A percentile compares a stretch with the other conserved stretches of the same genome.
Conservation (phyloP, 1,140 invertebrate species). For the Atta cephalotes region DNA sequence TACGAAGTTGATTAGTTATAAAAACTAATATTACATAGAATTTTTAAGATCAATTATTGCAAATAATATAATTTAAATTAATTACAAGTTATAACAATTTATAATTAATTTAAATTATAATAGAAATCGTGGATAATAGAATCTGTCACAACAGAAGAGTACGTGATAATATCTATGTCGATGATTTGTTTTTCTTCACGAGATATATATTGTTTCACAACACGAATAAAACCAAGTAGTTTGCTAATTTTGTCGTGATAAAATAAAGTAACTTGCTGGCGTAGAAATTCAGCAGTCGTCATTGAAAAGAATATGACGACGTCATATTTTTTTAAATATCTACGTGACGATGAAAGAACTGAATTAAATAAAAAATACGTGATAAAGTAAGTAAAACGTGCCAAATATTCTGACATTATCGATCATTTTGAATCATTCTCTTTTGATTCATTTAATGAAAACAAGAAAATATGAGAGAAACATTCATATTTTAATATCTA, state of each 20-base stretch:
- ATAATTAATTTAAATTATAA: too few species aligned
- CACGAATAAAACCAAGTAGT: not conserved
- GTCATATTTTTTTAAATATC: constrained; percentile 12
- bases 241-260: not conserved
- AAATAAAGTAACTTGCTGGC: not conserved
- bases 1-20: not conserved
- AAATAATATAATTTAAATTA: not conserved
- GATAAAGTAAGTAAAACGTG: not conserved
- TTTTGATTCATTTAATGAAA: constrained; percentile 24
- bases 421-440: not conserved
- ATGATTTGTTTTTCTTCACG: constrained; percentile 1
- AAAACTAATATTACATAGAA: not conserved
- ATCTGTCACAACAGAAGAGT: not conserved
- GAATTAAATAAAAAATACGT: constrained; percentile 14
- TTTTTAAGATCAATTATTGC: constrained; percentile 1
- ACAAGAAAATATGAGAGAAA: not conserved
- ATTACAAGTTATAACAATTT: too few species aligned
- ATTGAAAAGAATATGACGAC: too few species aligned
- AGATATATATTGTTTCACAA: not conserved
- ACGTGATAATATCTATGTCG: not conserved
- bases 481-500: not conserved
- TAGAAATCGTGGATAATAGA: not conserved
- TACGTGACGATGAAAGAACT: not conserved
- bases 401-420: constrained; percentile 4
- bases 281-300: not conserved